Evolutionary conservation across 2,797 vertebrate genomes (phyloP).

Genomic region (Girardinus metallicus): DNA sequence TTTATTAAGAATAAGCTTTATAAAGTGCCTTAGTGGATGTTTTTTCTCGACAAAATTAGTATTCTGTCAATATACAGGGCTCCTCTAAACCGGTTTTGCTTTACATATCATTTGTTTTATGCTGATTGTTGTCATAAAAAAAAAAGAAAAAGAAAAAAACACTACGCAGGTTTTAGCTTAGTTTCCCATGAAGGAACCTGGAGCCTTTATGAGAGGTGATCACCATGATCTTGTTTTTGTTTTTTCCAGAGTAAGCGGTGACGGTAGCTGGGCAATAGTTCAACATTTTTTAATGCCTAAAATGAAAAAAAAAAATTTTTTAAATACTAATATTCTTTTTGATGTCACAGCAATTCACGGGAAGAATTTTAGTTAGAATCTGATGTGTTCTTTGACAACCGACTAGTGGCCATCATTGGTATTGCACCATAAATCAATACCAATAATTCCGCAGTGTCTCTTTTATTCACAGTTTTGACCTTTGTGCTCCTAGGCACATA

Average conservation of each 20-base stretch:
- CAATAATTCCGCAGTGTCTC: background rate
- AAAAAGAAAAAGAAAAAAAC: background rate
- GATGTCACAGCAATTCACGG: background rate
- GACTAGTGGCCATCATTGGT: background rate
- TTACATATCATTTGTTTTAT: constrained; percentile 1
- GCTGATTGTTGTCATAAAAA: background rate
- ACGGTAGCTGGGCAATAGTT: background rate
- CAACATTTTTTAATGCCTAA: background rate
- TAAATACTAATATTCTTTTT: background rate
- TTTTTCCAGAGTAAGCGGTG: background rate
- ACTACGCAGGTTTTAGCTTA: background rate
- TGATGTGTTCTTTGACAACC: too few relatives aligned
- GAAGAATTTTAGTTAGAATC: background rate
- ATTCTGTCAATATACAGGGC: constrained; percentile 17
- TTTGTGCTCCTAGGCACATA: background rate
- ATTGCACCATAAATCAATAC: background rate
- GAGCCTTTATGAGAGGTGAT: background rate
- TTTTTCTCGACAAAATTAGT: background rate
- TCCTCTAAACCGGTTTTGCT: constrained; percentile 45
- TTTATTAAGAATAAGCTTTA: background rate
- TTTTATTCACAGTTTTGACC: background rate
- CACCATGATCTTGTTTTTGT: background rate
- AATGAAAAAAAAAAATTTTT: background rate
- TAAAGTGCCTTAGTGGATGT: constrained; percentile 1
- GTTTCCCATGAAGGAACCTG: background rate